These are phyloP conservation scores for Lysandra bellargus DNA, from an alignment of 2,888 invertebrate species.

Conservation along the genomic window DNA sequence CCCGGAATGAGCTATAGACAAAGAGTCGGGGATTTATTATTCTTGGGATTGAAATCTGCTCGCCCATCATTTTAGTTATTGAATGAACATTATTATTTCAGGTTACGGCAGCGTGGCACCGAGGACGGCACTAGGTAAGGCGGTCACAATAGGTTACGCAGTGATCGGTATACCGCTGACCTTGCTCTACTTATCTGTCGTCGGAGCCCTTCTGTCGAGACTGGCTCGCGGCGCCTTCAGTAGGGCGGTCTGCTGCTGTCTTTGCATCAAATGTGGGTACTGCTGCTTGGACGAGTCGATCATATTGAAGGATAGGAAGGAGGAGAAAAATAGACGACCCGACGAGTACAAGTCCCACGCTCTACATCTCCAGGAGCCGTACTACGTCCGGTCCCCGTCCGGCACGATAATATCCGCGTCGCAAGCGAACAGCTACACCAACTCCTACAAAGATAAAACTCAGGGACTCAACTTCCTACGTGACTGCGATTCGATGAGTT, in stretches of 20 bases:
- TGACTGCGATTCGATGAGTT: constrained; percentile 80
- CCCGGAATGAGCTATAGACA: not conserved
- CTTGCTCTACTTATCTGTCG: constrained; percentile 91
- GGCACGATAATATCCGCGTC: constrained; percentile 77
- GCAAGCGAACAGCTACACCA: constrained; percentile 70
- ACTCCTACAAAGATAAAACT: constrained; percentile 70
- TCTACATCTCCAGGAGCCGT: constrained; percentile 84
- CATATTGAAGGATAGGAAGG: constrained; percentile 89
- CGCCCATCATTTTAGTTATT: constrained; percentile 14
- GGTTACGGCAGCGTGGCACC: constrained; percentile 97
- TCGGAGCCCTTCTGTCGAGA: constrained; percentile 91
- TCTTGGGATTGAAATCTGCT: not conserved
- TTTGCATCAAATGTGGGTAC: constrained; percentile 93
- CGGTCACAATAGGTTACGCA: constrained; percentile 94
- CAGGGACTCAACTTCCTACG: constrained; percentile 70
- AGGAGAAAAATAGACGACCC: constrained; percentile 87
- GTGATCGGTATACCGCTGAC: constrained; percentile 93
- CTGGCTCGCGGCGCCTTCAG: constrained; percentile 91
- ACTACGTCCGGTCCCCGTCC: constrained; percentile 82
- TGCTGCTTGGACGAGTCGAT: constrained; percentile 92
- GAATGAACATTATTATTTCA: constrained; percentile 63
- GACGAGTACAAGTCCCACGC: constrained; percentile 84
- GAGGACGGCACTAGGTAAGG: constrained; percentile 93
- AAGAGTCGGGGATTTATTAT: constrained; percentile 1
- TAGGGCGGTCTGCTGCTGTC: constrained; percentile 89